Conservation (phyloP, 2,797 vertebrate genomes). For the Rhinichthys osculus region DNA sequence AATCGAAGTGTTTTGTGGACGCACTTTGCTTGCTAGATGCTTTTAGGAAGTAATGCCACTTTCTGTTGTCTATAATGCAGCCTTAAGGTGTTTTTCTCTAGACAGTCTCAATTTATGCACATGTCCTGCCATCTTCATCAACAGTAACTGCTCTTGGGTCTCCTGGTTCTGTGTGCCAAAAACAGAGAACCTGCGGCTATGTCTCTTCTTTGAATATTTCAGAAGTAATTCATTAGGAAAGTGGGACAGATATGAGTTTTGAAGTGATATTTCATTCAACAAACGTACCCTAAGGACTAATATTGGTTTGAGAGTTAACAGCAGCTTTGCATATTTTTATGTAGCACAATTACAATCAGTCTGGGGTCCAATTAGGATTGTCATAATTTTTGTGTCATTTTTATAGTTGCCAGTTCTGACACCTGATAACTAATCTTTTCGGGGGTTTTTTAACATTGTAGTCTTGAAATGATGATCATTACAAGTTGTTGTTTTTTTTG, state of each 20-base stretch:
- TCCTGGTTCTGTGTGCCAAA: constrained; percentile 39
- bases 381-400: constrained; percentile 56
- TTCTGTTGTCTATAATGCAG: constrained; percentile 49
- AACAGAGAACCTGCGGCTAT: constrained; percentile 67
- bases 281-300: constrained; percentile 64
- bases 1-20: constrained; percentile 25
- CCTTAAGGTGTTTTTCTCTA: constrained; percentile 64
- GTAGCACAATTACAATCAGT: constrained; percentile 41
- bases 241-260: constrained; percentile 58
- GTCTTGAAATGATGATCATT: neutral
- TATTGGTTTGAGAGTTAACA: constrained; percentile 51
- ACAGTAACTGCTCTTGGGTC: constrained; percentile 49
- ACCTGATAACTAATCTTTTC: neutral
- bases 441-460: neutral
- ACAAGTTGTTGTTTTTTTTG: neutral
- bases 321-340: constrained; percentile 33
- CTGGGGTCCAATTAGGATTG: constrained; percentile 58
- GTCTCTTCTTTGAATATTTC: constrained; percentile 67
- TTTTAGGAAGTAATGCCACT: constrained; percentile 27
- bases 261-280: constrained; percentile 60
- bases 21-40: constrained; percentile 35
- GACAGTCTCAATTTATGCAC: constrained; percentile 67
- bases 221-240: constrained; percentile 66
- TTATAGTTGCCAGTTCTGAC: constrained; percentile 29
- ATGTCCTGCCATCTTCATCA: constrained; percentile 54